Base-by-base conservation (phyloP, 2,888 invertebrate genomes). In the Drosophila buzzatii region DNA sequence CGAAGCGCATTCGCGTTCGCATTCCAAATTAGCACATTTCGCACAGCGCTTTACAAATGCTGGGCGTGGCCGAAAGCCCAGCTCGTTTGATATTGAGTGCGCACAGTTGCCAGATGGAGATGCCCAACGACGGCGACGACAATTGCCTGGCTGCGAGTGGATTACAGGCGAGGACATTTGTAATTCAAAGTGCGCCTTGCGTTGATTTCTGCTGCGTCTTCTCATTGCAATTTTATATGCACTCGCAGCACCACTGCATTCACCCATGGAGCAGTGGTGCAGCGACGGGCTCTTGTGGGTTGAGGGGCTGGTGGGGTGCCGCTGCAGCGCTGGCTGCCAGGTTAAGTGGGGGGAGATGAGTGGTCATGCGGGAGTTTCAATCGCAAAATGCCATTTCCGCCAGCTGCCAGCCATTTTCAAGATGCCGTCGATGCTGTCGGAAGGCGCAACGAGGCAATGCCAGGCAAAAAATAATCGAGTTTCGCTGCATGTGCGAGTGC, bases 181-280 rank as follows among this genome's bases (percentile, higher is more conserved):
- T 86, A 89, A 85, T 85, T 89, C 84, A 89, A 85, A 84, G 85
- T 86, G 76, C 79, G 69, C 61, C 65, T 73, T 71, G 85, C 88
- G 65, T 77, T 88, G 88, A 84, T 84, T 87, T 87, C 42, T 62
- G 69, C 76, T 56, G 69, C 73, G 59, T 81, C 79, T 81, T 70
- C 70, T 63, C 31, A 45, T 53, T 70, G 51, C 63, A 68, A 44
- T 57, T 61, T 52, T 55, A 41, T 60, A 67, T 68, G 74, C 71
- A 51, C 41, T 78, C 64, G 57, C 51, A 35, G 37, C 37, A 16
- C 37, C 37, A 16, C 37, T 37, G 37, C 14, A 16, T 8, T 1
- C 31, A 31, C 8, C 33, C 9, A 8, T 9, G 33, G 27, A 27
- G 27, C 44, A 44, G 2, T 42, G 42, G 42, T 18, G n/a, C 42